Base-by-base conservation (phyloP, 2,797 vertebrate species). In the Rhincodon typus region DNA sequence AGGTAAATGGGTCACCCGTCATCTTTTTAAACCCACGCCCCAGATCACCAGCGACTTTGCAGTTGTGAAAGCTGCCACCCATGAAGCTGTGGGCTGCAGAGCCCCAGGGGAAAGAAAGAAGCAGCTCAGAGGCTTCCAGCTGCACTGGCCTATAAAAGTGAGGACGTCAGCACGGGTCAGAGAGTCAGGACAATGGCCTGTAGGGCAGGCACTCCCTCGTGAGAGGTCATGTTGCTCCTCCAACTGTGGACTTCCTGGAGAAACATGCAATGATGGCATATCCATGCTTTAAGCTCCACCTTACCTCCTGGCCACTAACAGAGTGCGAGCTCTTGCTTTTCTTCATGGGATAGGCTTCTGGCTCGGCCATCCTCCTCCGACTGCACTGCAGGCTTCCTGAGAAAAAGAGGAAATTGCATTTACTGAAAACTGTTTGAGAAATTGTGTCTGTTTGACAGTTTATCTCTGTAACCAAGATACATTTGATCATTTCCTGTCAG, bases 221-320 rank as follows among this genome's bases (percentile, higher is more conserved):
- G 70, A 46, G 69, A 19, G 94, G 4, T 34, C 25, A 53, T 4
- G 30, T 53, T 13, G 42, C 46, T 53, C 38, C 69, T 46, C 7
- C 0, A 21, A 8, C 1, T 25, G 82, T 2, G 6, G 42, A 84
- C 46, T 0, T 23, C 42, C 38, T 46, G 17, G n/a, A 79, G 34
- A 46, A 46, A 21, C 19, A 0, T 42, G 19, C 82, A 84, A 84
- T 23, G 6, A 23, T 42, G 42, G 1, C 0, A 21, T 2, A 2
- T 6, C 66, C 21, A 30, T 74, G 42, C 6, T 34, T 74, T 50
- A 53, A 53, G 2, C 7, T 53, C 70, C 30, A 13, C 21, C 94
- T 95, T 95, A 95, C 94, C 94, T 95, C 94, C 94, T 50, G 46
- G 27, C 69, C 27, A 27, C 70, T 46, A 0, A 95, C 38, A n/a